Conservation (phyloP, 23 tunicate genomes). For the Halocynthia roretzi region DNA sequence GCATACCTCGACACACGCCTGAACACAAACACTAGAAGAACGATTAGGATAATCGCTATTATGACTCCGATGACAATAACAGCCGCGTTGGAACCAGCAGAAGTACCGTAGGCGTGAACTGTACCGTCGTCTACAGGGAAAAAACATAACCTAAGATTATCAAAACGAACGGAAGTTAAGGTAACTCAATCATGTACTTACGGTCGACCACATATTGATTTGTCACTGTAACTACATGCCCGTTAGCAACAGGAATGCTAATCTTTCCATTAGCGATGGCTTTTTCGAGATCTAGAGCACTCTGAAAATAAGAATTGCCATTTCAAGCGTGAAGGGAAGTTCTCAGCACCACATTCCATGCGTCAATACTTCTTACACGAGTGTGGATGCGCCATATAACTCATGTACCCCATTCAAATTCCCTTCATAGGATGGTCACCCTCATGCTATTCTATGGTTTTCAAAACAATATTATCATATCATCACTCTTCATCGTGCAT, state of each 20-base stretch:
- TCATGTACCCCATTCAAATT: no score
- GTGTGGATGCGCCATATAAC: no score
- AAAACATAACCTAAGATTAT: slow-evolving; percentile 8
- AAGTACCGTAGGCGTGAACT: not conserved
- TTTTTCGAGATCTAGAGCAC: not conserved
- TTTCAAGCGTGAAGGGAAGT: not conserved
- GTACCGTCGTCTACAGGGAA: not conserved
- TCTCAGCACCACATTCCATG: not conserved
- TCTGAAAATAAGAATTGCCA: not conserved
- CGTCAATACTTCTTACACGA: not conserved
- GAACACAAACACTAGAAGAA: slow-evolving; percentile 19
- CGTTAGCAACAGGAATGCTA: not conserved
- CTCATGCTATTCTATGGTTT: no score
- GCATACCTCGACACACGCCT: slow-evolving; percentile 43
- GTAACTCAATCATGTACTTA: not conserved
- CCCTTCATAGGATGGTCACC: no score
- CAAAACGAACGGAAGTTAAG: not conserved
- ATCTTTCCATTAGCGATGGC: slow-evolving; percentile 1
- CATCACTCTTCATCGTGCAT: no score
- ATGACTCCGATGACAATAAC: slow-evolving; percentile 41
- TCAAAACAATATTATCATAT: no score
- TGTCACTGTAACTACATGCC: slow-evolving; percentile 1
- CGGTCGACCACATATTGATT: slow-evolving; percentile 2
- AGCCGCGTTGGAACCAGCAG: slow-evolving; percentile 13
- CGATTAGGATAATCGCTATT: slow-evolving; percentile 23